Conservation (phyloP, 2,888 invertebrate genomes). For the Ormyrus labotus region DNA sequence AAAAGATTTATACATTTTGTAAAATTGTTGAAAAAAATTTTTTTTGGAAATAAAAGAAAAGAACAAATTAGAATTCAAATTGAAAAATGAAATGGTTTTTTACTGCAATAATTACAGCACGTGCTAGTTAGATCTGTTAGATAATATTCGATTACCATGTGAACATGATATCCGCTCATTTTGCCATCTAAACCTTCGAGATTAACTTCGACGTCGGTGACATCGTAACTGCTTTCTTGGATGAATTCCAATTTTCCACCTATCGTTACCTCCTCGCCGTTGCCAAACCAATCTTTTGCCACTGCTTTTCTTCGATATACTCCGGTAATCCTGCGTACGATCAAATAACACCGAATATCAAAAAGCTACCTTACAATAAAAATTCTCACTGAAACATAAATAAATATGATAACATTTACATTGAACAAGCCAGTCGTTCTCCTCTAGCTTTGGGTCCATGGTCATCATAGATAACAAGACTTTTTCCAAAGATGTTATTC, state of each 20-base stretch:
- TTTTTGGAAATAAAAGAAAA: too few relatives aligned
- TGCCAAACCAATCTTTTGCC: slow-evolving; percentile 91
- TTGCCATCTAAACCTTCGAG: slow-evolving; percentile 82
- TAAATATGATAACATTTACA: slow-evolving; percentile 77
- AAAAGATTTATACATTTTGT: background rate
- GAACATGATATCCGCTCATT: slow-evolving; percentile 87
- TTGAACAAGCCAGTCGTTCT: slow-evolving; percentile 91
- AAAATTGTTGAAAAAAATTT: background rate
- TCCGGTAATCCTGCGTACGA: slow-evolving; percentile 80
- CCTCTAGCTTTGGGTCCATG: slow-evolving; percentile 92
- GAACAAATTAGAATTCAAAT: background rate
- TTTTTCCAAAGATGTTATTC: slow-evolving; percentile 85
- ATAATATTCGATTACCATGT: slow-evolving; percentile 79
- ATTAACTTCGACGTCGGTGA: slow-evolving; percentile 86
- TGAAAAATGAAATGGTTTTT: background rate
- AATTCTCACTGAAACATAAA: slow-evolving; percentile 1
- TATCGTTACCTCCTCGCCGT: slow-evolving; percentile 81
- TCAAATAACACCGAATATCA: too few relatives aligned
- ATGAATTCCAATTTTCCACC: slow-evolving; percentile 88
- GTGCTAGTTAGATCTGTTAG: background rate
- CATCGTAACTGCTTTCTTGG: slow-evolving; percentile 91
- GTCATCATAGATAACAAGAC: slow-evolving; percentile 92
- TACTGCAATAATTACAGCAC: background rate
- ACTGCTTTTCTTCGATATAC: slow-evolving; percentile 89
- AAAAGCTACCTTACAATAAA: background rate